Conservation (phyloP, 2,888 invertebrate species). For the Trimorus sp. region DNA sequence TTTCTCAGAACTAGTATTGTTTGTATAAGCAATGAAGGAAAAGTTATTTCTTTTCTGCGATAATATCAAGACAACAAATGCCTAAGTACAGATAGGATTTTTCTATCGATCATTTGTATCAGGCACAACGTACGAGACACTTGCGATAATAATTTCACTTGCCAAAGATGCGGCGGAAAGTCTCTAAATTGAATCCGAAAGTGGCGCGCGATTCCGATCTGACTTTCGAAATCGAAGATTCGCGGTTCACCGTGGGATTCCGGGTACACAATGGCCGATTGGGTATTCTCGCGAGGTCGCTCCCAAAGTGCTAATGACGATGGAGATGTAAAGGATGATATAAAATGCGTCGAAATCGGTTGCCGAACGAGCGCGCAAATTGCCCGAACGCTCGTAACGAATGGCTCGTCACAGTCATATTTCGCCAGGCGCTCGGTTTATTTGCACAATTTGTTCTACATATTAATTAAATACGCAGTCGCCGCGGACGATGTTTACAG, state of each 20-base stretch:
- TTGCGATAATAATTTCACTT: constrained; percentile 38
- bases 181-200: constrained; percentile 43
- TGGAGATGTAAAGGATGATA: constrained; percentile 8
- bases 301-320: too few species aligned
- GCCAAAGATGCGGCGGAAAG: constrained; percentile 29
- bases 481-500: constrained; percentile 40
- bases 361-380: not conserved
- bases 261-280: constrained; percentile 17
- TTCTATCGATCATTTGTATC: too few species aligned
- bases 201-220: constrained; percentile 25
- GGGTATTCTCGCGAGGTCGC: not conserved
- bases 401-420: constrained; percentile 27
- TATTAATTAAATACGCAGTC: constrained; percentile 46
- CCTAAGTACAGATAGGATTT: too few species aligned
- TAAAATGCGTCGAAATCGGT: not conserved
- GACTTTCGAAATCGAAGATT: constrained; percentile 18
- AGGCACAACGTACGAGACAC: too few species aligned
- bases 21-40: too few species aligned
- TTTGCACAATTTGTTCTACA: constrained; percentile 59
- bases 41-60: too few species aligned
- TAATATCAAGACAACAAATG: too few species aligned
- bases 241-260: constrained; percentile 9
- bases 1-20: too few species aligned
- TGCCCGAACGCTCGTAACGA: constrained; percentile 24
- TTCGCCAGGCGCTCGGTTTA: constrained; percentile 33